These are phyloP conservation scores for fruit fly (Drosophila melanogaster) DNA, from an alignment of 1,140 invertebrate genomes.

Conservation along the genomic window DNA sequence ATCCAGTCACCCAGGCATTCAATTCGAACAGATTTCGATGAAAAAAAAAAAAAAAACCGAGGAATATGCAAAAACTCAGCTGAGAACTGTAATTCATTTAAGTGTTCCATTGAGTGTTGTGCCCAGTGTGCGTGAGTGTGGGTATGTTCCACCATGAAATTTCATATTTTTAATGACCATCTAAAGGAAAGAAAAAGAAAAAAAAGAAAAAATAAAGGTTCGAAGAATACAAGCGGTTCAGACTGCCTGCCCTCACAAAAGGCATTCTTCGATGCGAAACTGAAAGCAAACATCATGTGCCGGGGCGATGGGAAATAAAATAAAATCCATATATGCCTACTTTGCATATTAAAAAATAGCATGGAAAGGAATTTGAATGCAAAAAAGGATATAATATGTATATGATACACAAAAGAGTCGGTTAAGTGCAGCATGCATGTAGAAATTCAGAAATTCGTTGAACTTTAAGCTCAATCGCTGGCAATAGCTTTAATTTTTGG, in stretches of 20 bases:
- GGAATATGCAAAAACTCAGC: constrained; percentile 14
- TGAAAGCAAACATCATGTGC: constrained; percentile 37
- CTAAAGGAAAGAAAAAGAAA: constrained; percentile 16
- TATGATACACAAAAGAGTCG: constrained; percentile 7
- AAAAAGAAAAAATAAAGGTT: constrained; percentile 17
- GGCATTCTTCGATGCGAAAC: constrained; percentile 41
- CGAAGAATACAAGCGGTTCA: constrained; percentile 23
- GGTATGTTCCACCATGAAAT: constrained; percentile 51
- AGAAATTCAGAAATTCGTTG: background rate
- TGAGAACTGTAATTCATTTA: constrained; percentile 71
- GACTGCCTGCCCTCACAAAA: constrained; percentile 18
- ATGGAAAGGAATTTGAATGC: constrained; percentile 21
- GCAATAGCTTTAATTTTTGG: constrained; percentile 17
- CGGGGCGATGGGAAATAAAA: constrained; percentile 30
- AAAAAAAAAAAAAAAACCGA: constrained; percentile 3
- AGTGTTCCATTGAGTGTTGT: constrained; percentile 49
- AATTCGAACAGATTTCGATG: constrained; percentile 50
- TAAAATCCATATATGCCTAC: constrained; percentile 51
- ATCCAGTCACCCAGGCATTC: constrained; percentile 25
- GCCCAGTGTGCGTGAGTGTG: constrained; percentile 15
- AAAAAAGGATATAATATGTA: constrained; percentile 19
- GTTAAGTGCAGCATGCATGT: background rate
- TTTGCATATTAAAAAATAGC: constrained; percentile 40
- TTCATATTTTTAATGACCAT: constrained; percentile 76
- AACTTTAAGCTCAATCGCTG: background rate